Evolutionary conservation across 2,113 vertebrate genomes (phyloP).

Genomic region (Loxodonta africana): DNA sequence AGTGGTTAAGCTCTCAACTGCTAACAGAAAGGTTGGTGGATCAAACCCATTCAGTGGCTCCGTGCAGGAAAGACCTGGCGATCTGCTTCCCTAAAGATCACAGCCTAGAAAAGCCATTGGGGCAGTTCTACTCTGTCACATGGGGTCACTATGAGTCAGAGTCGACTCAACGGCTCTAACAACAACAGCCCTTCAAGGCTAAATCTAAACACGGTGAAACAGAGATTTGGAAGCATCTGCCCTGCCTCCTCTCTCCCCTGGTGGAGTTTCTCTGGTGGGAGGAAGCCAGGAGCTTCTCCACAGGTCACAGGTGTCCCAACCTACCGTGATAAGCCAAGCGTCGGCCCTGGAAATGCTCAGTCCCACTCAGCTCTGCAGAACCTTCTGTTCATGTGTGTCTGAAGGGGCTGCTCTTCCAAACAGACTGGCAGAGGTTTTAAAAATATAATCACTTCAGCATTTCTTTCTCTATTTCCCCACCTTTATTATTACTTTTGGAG

Average conservation of each 20-base stretch:
- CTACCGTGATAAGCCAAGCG: slow-evolving; percentile 64
- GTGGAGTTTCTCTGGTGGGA: slow-evolving; percentile 74
- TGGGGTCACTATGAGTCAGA: neutral
- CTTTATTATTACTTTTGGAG: neutral
- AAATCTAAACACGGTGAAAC: slow-evolving; percentile 70
- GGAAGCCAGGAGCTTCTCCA: slow-evolving; percentile 72
- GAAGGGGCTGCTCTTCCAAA: slow-evolving; percentile 60
- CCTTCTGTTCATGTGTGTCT: slow-evolving; percentile 38
- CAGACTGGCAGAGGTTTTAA: slow-evolving; percentile 56
- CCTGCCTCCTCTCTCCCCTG: slow-evolving; percentile 69
- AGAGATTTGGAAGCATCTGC: slow-evolving; percentile 72
- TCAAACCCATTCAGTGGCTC: neutral
- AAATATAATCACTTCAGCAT: neutral
- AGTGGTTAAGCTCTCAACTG: neutral
- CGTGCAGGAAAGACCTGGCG: neutral
- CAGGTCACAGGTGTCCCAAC: slow-evolving; percentile 74
- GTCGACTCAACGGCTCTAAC: too few species aligned
- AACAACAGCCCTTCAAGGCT: slow-evolving; percentile 42
- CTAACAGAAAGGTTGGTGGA: neutral
- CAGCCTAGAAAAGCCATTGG: neutral
- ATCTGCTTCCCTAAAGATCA: neutral
- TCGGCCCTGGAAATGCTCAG: slow-evolving; percentile 71
- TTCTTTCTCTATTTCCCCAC: neutral
- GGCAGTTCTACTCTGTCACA: too few species aligned
- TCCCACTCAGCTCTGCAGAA: slow-evolving; percentile 55